phyloP scores from a whole-genome alignment of 1,140 invertebrate genomes.

The Leptopilina clavipes region DNA sequence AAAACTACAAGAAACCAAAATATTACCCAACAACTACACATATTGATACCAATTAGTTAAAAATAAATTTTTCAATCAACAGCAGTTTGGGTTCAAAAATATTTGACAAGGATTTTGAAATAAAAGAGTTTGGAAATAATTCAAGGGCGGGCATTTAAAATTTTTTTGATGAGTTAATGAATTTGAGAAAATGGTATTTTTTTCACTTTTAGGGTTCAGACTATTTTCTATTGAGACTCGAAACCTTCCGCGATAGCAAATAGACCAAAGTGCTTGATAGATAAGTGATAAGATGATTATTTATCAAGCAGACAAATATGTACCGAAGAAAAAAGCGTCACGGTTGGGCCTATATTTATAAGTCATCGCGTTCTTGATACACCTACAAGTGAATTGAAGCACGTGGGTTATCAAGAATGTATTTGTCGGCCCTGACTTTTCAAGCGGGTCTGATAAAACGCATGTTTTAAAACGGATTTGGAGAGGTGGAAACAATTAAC shows the following conservation, averaged over 20 bases:
- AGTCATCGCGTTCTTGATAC: not conserved
- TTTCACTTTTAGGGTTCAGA: too few species aligned
- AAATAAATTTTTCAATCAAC: too few species aligned
- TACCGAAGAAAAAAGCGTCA: not conserved
- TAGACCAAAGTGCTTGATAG: not conserved
- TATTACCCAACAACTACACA: too few species aligned
- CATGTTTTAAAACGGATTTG: not conserved
- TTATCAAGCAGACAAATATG: slow-evolving; percentile 24
- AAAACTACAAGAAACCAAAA: too few species aligned
- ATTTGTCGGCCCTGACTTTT: slow-evolving; percentile 13
- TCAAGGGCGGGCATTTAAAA: too few species aligned
- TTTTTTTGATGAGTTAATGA: too few species aligned
- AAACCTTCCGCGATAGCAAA: not conserved
- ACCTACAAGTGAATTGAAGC: slow-evolving; percentile 9
- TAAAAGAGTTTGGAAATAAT: too few species aligned
- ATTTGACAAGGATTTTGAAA: too few species aligned
- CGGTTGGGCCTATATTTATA: not conserved
- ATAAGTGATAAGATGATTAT: slow-evolving; percentile 28
- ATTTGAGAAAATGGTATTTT: too few species aligned
- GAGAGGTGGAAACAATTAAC: not conserved
- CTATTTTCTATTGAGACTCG: not conserved
- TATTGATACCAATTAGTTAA: too few species aligned
- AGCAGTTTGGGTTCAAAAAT: too few species aligned
- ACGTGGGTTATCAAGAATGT: not conserved
- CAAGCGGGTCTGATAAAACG: not conserved